phyloP scores from a whole-genome alignment of 2,797 vertebrate species.

The Tapera naevia region DNA sequence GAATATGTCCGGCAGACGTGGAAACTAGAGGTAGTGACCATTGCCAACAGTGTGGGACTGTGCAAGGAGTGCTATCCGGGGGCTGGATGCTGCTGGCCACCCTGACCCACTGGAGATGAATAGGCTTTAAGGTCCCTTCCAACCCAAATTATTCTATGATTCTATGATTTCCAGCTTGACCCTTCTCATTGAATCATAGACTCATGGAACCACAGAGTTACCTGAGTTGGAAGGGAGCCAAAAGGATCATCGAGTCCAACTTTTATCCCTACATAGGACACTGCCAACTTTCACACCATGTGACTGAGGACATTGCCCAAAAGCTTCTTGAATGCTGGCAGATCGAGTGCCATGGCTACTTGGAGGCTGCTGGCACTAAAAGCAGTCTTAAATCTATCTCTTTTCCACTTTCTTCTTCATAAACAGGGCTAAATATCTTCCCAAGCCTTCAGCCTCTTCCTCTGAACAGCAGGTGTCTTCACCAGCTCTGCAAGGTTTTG shows the following conservation, averaged over 20 bases:
- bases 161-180: not conserved
- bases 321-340: no score
- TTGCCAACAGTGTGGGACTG: not conserved
- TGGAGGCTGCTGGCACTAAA: not conserved
- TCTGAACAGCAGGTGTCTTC: not conserved
- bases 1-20: slow-evolving; percentile 93
- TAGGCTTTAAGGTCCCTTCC: no score
- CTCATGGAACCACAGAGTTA: no score
- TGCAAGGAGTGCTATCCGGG: fast-evolving
- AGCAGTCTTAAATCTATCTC: not conserved
- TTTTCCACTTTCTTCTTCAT: not conserved
- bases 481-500: not conserved
- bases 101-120: not conserved
- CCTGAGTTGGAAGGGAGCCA: no score
- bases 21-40: slow-evolving; percentile 87
- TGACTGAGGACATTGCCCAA: no score
- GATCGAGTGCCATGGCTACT: no score
- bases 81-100: not conserved
- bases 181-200: not conserved
- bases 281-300: no score
- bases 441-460: not conserved
- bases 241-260: no score
- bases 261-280: no score
- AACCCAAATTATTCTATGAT: no score
- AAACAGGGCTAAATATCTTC: not conserved